A percentile compares a stretch with the other conserved stretches of the same genome.
phyloP scores from a whole-genome alignment of 2,797 vertebrate genomes.

The Loris lydekkerianus region DNA sequence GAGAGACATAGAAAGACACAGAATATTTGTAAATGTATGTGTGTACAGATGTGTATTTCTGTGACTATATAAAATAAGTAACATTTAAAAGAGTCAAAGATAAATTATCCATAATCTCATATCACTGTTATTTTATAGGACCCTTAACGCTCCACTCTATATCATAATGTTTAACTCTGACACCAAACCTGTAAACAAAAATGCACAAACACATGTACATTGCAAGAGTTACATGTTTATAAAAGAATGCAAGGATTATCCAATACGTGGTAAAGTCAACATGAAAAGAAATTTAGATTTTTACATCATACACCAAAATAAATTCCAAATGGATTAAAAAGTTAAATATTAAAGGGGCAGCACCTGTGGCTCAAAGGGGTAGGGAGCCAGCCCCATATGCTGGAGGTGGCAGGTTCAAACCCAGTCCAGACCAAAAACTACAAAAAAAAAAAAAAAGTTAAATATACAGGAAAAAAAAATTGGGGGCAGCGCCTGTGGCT shows the following conservation, averaged over 20 bases:
- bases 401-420: too few relatives aligned
- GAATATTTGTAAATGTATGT: not conserved
- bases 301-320: not conserved
- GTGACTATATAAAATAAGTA: not conserved
- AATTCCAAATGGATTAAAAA: slow-evolving; percentile 31
- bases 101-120: slow-evolving; percentile 22
- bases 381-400: too few relatives aligned
- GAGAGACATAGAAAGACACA: not conserved
- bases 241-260: not conserved
- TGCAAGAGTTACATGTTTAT: not conserved
- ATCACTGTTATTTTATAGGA: not conserved
- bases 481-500: too few relatives aligned
- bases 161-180: not conserved
- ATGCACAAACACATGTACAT: not conserved
- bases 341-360: not conserved
- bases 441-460: not conserved
- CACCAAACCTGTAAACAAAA: slow-evolving; percentile 22
- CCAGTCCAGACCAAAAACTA: too few relatives aligned
- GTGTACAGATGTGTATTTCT: not conserved
- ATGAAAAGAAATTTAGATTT: slow-evolving; percentile 50
- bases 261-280: not conserved
- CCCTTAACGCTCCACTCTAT: not conserved
- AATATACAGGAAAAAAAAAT: not conserved
- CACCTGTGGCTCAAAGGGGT: too few relatives aligned
- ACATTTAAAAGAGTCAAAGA: not conserved